A percentile compares a stretch with the other conserved stretches of the same genome.
Evolutionary conservation across 1,140 invertebrate genomes (phyloP).

Genomic region (Trachymyrmex cornetzi): DNA sequence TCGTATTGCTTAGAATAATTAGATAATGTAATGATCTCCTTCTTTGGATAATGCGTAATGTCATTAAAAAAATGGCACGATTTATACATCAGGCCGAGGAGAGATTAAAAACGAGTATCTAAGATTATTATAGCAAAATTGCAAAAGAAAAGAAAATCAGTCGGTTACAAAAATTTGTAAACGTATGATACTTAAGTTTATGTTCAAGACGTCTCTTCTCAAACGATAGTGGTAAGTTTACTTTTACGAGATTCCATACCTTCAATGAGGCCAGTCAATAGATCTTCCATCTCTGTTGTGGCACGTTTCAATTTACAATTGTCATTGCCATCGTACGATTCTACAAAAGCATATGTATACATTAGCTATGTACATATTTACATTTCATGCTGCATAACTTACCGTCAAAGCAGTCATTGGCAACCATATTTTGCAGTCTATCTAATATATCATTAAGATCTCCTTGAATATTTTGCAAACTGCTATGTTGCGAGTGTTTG

Average conservation of each 20-base stretch:
- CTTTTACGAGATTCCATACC: constrained; percentile 85
- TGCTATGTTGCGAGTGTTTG: constrained; percentile 85
- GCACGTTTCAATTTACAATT: constrained; percentile 84
- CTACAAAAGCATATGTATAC: constrained; percentile 64
- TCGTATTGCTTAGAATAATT: constrained; percentile 11
- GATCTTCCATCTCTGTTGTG: constrained; percentile 84
- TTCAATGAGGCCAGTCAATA: constrained; percentile 83
- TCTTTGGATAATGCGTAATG: constrained; percentile 43
- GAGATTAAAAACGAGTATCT: constrained; percentile 8
- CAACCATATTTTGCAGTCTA: constrained; percentile 87
- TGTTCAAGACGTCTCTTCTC: constrained; percentile 25
- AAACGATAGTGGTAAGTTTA: constrained; percentile 83
- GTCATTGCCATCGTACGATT: constrained; percentile 81
- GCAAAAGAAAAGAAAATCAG: constrained; percentile 18
- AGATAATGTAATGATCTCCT: neutral
- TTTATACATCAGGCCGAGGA: neutral
- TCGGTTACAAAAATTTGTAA: constrained; percentile 56
- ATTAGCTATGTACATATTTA: constrained; percentile 31
- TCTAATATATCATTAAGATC: constrained; percentile 87
- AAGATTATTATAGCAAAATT: constrained; percentile 13
- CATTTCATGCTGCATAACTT: constrained; percentile 48
- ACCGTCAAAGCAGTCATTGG: constrained; percentile 85
- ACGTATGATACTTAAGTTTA: constrained; percentile 1
- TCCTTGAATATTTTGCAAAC: constrained; percentile 86
- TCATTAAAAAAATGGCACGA: constrained; percentile 13